Base-by-base conservation (phyloP, 1,140 invertebrate genomes). In the Orussus abietinus region DNA sequence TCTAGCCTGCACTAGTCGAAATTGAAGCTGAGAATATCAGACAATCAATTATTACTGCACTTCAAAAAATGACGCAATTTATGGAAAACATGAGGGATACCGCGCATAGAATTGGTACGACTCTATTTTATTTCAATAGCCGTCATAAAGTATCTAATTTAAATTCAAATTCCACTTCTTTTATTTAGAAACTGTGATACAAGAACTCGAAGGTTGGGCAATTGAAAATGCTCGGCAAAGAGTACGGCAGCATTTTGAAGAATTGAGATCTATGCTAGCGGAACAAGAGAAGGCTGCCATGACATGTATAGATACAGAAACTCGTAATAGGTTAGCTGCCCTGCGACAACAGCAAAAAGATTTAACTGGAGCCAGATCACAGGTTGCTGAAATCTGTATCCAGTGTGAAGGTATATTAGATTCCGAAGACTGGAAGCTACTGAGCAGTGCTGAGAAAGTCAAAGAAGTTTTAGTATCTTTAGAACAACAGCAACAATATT, bases 321-420 rank as follows among this genome's bases (percentile, higher is more conserved):
- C 80, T 10, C 51, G 77, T 26, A 78, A 80, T 38, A 67, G 79
- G 53, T 49, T 81, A 21, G 77, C 76, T 41, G 74, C 75, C 41
- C 45, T 82, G n/a, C 62, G 75, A 45, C 77, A 80, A 42, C 75
- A 80, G 28, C 77, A 80, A 47, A 77, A 80, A 49, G 80, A 82
- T 56, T 65, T 82, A 47, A 72, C 71, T 3, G 66, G 70, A 4
- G 70, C 79, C 1, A 57, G 79, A 18, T 77, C 78, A 2, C 79
- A 82, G 44, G 74, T 80, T 18, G 77, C 77, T 4, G 67, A 69
- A 21, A 76, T 80, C 5, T 79, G 76, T 53, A 72, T 79, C 3
- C 77, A 81, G 26, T 80, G 79, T 56, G 79, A 81, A 45, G 66
- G 69, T 26, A 74, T 75, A 5, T 56, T 80, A 10, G 72, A 77